A percentile compares a stretch with the other conserved stretches of the same genome.
Evolutionary conservation across 2,113 vertebrate genomes (phyloP).

Genomic region (Promerops cafer): DNA sequence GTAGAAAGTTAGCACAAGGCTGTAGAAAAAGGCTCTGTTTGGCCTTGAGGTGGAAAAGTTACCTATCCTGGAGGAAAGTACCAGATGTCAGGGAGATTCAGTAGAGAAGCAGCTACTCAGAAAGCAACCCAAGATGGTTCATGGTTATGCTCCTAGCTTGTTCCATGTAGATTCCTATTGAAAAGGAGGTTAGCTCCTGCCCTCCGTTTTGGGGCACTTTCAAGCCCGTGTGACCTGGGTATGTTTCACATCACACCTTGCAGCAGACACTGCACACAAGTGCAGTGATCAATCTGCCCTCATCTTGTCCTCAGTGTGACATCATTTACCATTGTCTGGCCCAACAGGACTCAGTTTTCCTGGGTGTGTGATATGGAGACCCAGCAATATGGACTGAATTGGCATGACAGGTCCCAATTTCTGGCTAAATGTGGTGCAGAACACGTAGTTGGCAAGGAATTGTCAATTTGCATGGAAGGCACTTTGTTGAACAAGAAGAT

Average conservation of each 20-base stretch:
- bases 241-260: neutral
- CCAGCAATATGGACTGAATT: neutral
- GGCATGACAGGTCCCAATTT: neutral
- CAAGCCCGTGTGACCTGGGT: neutral
- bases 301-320: neutral
- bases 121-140: neutral
- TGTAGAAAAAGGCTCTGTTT: neutral
- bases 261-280: neutral
- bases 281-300: neutral
- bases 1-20: neutral
- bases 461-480: neutral
- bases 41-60: neutral
- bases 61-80: neutral
- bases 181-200: neutral
- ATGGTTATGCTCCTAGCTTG: neutral
- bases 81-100: neutral
- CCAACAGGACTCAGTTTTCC: neutral
- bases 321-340: neutral
- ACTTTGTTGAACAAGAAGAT: neutral
- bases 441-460: neutral
- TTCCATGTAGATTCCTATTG: neutral
- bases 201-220: neutral
- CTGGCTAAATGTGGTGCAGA: neutral
- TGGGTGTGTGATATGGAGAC: too few relatives aligned
- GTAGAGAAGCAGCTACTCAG: neutral